Evolutionary conservation across 2,797 vertebrate genomes (phyloP).

Genomic region (Morus bassanus): DNA sequence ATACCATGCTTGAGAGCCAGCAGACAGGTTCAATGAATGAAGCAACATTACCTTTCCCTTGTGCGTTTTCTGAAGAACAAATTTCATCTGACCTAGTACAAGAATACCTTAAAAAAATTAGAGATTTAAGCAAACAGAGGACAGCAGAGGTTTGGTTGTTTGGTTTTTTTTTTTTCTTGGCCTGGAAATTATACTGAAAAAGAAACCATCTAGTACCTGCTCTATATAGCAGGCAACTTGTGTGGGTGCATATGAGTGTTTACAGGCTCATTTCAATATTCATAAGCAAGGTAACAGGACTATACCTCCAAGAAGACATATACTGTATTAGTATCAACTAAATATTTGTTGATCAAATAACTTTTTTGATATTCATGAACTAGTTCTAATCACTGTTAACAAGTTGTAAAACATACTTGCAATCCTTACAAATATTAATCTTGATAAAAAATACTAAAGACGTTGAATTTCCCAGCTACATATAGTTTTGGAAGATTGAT

Average conservation of each 20-base stretch:
- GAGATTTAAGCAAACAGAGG: not conserved
- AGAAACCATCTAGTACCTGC: not conserved
- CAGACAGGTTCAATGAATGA: not conserved
- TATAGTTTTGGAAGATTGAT: not conserved
- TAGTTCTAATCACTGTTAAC: not conserved
- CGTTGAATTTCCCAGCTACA: not conserved
- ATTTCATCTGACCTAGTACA: not conserved
- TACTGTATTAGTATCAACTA: not conserved
- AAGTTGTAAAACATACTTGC: not conserved
- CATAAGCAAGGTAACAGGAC: not conserved
- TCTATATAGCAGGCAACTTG: not conserved
- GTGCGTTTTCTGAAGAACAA: not conserved
- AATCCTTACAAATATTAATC: not conserved
- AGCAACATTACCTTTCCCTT: not conserved
- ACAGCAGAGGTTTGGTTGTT: not conserved
- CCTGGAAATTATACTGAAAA: not conserved
- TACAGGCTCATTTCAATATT: not conserved
- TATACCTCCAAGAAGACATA: not conserved
- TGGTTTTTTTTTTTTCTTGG: no score
- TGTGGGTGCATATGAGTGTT: not conserved
- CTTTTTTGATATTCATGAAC: not conserved
- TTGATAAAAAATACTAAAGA: not conserved
- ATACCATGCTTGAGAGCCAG: not conserved
- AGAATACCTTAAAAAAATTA: not conserved
- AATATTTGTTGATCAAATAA: not conserved